Conservation (phyloP, 2,797 vertebrate species). For the Holocentrus rufus region DNA sequence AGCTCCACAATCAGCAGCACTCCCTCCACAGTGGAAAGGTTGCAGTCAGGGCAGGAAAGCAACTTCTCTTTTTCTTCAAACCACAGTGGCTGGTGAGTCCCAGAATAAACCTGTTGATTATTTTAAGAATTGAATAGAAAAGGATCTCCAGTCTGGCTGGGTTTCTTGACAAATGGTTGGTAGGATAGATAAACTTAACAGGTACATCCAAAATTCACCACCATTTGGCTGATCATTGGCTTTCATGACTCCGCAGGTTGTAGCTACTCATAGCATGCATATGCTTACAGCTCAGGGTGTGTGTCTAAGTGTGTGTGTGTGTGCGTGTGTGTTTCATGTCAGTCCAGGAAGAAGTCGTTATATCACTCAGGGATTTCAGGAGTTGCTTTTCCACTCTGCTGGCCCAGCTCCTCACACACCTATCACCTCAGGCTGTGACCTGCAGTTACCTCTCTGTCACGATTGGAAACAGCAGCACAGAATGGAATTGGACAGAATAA, state of each 20-base stretch:
- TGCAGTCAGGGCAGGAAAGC: neutral
- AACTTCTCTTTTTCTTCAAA: neutral
- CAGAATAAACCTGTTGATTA: constrained; percentile 15
- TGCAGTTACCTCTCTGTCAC: constrained; percentile 46
- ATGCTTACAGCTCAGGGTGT: neutral
- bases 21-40: neutral
- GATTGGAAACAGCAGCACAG: constrained; percentile 28
- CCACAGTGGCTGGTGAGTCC: neutral
- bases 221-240: neutral
- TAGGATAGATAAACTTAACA: neutral
- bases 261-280: neutral
- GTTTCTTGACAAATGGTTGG: neutral
- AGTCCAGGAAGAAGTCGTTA: neutral
- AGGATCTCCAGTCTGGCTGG: neutral
- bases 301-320: neutral
- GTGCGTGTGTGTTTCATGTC: neutral
- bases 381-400: constrained; percentile 18
- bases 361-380: neutral
- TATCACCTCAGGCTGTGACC: constrained; percentile 48
- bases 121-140: neutral
- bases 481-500: neutral
- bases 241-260: neutral
- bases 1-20: neutral
- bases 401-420: constrained; percentile 20
- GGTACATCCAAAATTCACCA: neutral